phyloP scores from a whole-genome alignment of 2,888 invertebrate genomes.

The Polydrusus tereticollis region DNA sequence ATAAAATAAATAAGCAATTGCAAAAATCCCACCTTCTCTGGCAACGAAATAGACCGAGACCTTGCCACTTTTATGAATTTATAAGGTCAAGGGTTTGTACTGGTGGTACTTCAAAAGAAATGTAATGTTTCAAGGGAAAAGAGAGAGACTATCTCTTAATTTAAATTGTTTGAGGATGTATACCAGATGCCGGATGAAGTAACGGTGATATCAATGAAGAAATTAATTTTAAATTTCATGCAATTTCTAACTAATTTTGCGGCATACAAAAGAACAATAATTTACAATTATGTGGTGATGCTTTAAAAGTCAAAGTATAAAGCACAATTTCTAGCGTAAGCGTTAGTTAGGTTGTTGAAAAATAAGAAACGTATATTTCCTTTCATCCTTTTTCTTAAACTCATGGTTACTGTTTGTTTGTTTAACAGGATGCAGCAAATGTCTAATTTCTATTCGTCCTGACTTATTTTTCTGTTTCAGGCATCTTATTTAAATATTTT shows the following conservation, averaged over 20 bases:
- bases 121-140: no score
- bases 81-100: conserved; percentile 32
- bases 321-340: not conserved
- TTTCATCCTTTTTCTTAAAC: no score
- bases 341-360: no score
- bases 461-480: no score
- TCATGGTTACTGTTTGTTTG: no score
- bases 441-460: no score
- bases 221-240: not conserved
- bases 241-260: not conserved
- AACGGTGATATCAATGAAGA: not conserved
- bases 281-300: not conserved
- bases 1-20: conserved; percentile 1
- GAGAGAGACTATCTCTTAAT: no score
- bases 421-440: no score
- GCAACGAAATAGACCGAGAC: conserved; percentile 17
- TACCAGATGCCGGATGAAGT: not conserved
- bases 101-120: not conserved
- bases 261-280: not conserved
- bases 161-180: not conserved
- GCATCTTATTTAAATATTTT: no score
- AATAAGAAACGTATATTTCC: no score
- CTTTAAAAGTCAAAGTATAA: not conserved
- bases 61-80: conserved; percentile 18
- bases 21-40: conserved; percentile 25